phyloP scores from a whole-genome alignment of 2,113 vertebrate species.

The Oceanodroma tethys region DNA sequence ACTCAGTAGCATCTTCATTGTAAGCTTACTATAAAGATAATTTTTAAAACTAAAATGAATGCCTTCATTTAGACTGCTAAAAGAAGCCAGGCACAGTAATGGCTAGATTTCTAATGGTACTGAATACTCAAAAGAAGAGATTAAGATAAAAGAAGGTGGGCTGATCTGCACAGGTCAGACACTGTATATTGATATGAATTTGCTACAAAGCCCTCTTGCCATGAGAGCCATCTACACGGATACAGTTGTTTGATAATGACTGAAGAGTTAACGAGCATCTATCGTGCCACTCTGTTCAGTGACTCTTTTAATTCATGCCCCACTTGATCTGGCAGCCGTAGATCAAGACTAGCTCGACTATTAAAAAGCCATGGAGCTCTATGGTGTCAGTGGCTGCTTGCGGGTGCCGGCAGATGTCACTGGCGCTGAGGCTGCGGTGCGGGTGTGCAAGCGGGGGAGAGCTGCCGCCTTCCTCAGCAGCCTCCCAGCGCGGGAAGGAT shows the following conservation, averaged over 20 bases:
- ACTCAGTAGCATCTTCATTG: background rate
- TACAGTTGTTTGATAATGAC: background rate
- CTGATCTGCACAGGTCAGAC: background rate
- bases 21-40: background rate
- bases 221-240: background rate
- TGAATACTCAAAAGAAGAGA: background rate
- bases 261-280: background rate
- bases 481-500: background rate
- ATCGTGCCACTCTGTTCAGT: background rate
- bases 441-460: background rate
- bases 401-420: constrained; percentile 65
- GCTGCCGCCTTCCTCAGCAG: background rate
- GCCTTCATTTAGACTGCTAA: background rate
- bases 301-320: background rate
- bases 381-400: background rate
- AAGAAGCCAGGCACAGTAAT: background rate
- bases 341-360: background rate
- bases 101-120: background rate
- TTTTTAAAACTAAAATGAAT: background rate
- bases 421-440: constrained; percentile 25
- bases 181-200: too few species aligned
- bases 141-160: background rate
- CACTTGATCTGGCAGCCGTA: background rate
- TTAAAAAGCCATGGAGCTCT: background rate
- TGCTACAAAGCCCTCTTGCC: background rate